Evolutionary conservation across 2,888 invertebrate species (phyloP).

Genomic region (Agrenia bidenticulata): DNA sequence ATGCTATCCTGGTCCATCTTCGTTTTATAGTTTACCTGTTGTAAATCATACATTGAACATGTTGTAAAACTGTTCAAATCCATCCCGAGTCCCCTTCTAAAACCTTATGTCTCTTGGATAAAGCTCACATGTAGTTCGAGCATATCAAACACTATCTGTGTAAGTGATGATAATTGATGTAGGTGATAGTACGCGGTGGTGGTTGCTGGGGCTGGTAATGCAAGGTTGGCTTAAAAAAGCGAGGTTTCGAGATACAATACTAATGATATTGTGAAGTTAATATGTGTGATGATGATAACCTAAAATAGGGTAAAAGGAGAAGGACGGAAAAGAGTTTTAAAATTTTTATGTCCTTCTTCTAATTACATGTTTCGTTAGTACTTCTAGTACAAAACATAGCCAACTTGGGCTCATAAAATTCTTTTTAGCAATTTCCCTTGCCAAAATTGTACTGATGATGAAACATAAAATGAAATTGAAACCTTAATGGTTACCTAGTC

Average conservation of each 20-base stretch:
- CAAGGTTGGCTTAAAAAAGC: too few relatives aligned
- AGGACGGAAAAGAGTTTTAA: conserved; percentile 47
- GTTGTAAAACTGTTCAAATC: conserved; percentile 16
- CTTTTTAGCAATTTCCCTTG: conserved; percentile 7
- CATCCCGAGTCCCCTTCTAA: too few relatives aligned
- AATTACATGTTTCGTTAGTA: conserved; percentile 38
- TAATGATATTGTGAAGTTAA: too few relatives aligned
- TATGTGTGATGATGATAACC: too few relatives aligned
- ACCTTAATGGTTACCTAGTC: conserved; percentile 5
- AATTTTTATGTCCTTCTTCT: conserved; percentile 44
- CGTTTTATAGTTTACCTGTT: conserved; percentile 4
- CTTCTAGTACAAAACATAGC: conserved; percentile 9
- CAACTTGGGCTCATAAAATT: conserved; percentile 5
- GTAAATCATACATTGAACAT: conserved; percentile 24
- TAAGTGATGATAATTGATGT: too few relatives aligned
- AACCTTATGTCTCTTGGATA: too few relatives aligned
- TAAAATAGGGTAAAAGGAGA: conserved; percentile 17
- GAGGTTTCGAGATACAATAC: too few relatives aligned
- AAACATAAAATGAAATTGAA: conserved; percentile 11
- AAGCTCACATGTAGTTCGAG: too few relatives aligned
- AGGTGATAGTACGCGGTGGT: too few relatives aligned
- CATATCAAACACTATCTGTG: too few relatives aligned
- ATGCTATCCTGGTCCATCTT: too few relatives aligned
- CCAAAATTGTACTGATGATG: conserved; percentile 3
- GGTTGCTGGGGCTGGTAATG: too few relatives aligned